Evolutionary conservation across 2,113 vertebrate species (phyloP).

Genomic region (Apeltes quadracus): DNA sequence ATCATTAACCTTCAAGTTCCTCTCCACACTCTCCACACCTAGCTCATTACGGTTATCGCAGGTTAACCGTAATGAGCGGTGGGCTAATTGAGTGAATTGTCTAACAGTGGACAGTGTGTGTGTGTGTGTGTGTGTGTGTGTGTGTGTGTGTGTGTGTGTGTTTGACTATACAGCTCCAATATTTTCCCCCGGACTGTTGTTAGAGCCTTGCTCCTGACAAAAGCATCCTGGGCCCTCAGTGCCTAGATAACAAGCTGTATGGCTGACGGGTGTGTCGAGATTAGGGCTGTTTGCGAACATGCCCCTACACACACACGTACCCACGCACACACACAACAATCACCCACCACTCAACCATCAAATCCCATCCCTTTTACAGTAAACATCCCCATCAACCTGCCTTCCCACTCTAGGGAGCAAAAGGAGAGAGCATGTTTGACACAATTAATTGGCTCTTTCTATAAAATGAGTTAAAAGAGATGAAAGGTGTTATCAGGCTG

Average conservation of each 20-base stretch:
- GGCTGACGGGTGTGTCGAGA: constrained; percentile 92
- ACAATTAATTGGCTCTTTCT: constrained; percentile 97
- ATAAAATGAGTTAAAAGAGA: constrained; percentile 93
- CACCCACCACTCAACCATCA: constrained; percentile 18
- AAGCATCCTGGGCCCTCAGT: constrained; percentile 87
- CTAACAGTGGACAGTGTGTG: constrained; percentile 85
- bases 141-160: constrained; percentile 28
- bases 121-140: constrained; percentile 52
- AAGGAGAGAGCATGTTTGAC: constrained; percentile 91
- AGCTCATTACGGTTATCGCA: constrained; percentile 83
- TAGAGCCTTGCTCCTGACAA: constrained; percentile 89
- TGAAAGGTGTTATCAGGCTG: constrained; percentile 95
- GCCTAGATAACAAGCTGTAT: constrained; percentile 86
- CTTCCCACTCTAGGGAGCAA: constrained; percentile 82
- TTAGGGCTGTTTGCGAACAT: constrained; percentile 76
- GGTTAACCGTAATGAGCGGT: too few species aligned
- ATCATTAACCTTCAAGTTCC: constrained; percentile 31
- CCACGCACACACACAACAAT: constrained; percentile 17
- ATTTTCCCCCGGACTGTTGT: constrained; percentile 82
- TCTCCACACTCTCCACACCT: constrained; percentile 18
- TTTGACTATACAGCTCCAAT: constrained; percentile 28
- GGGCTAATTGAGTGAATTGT: constrained; percentile 94
- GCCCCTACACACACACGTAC: constrained; percentile 53
- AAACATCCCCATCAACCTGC: constrained; percentile 83
- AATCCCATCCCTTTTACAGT: constrained; percentile 77